Evolutionary conservation across 2,113 vertebrate species (phyloP).

Genomic region (Petaurus breviceps): DNA sequence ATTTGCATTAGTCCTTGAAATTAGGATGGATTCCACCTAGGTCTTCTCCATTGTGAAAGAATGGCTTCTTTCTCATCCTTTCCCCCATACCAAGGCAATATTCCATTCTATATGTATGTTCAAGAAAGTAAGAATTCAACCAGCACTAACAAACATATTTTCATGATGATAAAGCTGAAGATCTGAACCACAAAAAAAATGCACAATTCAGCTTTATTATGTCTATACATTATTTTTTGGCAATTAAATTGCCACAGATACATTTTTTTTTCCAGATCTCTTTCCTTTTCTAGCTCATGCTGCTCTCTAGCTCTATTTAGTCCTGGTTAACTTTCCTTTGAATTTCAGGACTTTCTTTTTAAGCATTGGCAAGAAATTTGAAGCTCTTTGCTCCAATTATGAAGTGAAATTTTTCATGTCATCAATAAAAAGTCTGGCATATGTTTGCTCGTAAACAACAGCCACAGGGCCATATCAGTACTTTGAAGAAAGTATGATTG

Average conservation of each 20-base stretch:
- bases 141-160: not conserved
- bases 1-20: not conserved
- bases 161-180: not conserved
- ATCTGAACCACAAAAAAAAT: not conserved
- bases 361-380: not conserved
- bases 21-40: not conserved
- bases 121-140: not conserved
- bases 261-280: constrained; percentile 8
- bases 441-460: not conserved
- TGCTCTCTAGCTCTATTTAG: not conserved
- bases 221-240: not conserved
- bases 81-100: not conserved
- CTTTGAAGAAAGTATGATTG: not conserved
- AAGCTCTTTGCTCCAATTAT: not conserved
- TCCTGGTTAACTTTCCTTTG: not conserved
- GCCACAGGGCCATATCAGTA: not conserved
- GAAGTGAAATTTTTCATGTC: not conserved
- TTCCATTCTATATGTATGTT: not conserved
- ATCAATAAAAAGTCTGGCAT: not conserved
- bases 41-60: not conserved
- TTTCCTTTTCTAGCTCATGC: not conserved
- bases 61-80: not conserved
- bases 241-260: not conserved
- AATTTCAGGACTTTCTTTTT: constrained; percentile 3
- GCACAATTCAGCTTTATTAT: not conserved